A percentile compares a stretch with the other conserved stretches of the same genome.
phyloP scores from a whole-genome alignment of 2,888 invertebrate genomes.

The Lycocerus yunnanus region DNA sequence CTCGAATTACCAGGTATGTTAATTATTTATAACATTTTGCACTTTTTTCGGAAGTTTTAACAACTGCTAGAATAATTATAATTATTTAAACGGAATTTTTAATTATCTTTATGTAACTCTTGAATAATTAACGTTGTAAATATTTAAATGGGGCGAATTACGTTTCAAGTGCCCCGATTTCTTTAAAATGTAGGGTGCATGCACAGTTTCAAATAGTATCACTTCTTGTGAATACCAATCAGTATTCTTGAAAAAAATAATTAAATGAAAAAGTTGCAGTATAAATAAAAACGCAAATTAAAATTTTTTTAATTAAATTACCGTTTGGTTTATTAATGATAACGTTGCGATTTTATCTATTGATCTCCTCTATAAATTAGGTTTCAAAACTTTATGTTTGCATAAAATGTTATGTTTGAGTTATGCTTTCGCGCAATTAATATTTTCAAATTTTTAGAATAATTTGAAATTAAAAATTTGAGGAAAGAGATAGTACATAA shows the following conservation, averaged over 20 bases:
- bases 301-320: neutral
- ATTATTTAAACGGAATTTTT: neutral
- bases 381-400: neutral
- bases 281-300: neutral
- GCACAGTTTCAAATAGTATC: neutral
- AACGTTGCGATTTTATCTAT: neutral
- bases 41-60: neutral
- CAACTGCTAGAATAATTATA: no score
- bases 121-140: neutral
- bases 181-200: neutral
- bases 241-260: neutral
- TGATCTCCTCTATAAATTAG: neutral
- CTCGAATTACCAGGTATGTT: slow-evolving; percentile 80
- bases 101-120: neutral
- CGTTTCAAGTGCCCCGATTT: neutral
- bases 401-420: neutral
- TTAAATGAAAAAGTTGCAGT: neutral
- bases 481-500: neutral
- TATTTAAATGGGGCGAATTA: neutral
- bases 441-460: neutral
- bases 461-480: neutral
- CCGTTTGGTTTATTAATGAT: neutral
- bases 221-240: neutral
- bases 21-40: neutral
- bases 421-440: neutral